Conservation (phyloP, 35 echinoderm and acorn worm genomes). For the Eucidaris tribuloides region DNA sequence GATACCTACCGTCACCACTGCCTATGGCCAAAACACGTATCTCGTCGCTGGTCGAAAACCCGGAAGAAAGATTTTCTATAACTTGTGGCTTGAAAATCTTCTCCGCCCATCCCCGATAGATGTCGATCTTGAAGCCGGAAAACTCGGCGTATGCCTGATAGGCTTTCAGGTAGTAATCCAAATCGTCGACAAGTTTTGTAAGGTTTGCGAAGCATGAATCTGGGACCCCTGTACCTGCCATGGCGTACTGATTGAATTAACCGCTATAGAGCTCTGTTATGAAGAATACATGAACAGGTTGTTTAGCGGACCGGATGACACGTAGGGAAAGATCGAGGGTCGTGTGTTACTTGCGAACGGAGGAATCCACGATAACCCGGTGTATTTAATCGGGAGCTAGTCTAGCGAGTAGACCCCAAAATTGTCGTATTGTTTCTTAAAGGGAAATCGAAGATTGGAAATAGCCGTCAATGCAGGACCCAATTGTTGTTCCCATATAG, state of each 20-base stretch:
- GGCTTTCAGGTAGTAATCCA: background rate
- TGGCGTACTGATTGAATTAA: background rate
- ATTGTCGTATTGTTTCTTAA: too few species aligned
- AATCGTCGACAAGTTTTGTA: constrained; percentile 1
- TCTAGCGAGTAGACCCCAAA: too few species aligned
- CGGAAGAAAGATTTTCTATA: background rate
- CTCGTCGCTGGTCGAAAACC: background rate
- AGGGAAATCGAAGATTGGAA: too few species aligned
- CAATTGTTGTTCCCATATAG: too few species aligned
- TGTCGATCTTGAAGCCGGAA: constrained; percentile 8
- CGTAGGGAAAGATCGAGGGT: too few species aligned
- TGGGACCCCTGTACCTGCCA: background rate
- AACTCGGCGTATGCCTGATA: constrained; percentile 26
- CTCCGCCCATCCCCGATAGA: background rate
- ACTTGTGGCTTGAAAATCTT: background rate
- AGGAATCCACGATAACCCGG: too few species aligned
- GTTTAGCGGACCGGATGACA: too few species aligned
- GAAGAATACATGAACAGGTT: too few species aligned
- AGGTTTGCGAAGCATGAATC: constrained; percentile 15
- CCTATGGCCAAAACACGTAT: background rate
- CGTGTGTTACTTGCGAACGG: too few species aligned
- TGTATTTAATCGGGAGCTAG: too few species aligned
- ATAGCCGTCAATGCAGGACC: too few species aligned
- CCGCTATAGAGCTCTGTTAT: too few species aligned
- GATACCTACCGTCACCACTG: constrained; percentile 18